Evolutionary conservation across 2,797 vertebrate species (phyloP).

Genomic region (Sternarchorhynchus goeldii): DNA sequence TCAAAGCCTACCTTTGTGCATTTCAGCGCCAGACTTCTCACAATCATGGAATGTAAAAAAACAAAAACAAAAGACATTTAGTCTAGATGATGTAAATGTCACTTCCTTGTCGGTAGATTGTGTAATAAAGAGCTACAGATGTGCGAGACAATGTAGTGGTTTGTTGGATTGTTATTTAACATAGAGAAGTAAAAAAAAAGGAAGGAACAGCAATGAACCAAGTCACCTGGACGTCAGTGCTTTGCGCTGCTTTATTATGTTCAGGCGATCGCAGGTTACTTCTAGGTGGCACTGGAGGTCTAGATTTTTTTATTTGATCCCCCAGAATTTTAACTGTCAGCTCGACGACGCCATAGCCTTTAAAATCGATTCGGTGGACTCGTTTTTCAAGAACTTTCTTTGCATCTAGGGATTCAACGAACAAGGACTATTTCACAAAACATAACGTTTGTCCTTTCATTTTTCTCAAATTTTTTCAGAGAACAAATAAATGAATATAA

Average conservation of each 20-base stretch:
- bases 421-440: neutral
- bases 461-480: no score
- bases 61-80: slow-evolving; percentile 4
- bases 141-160: neutral
- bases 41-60: neutral
- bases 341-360: slow-evolving; percentile 40
- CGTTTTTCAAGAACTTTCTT: slow-evolving; percentile 56
- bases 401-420: slow-evolving; percentile 29
- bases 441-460: neutral
- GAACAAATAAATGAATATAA: neutral
- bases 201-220: neutral
- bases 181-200: neutral
- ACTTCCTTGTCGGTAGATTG: neutral
- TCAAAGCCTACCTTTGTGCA: slow-evolving; percentile 5
- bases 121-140: neutral
- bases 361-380: slow-evolving; percentile 56
- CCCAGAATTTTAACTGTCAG: slow-evolving; percentile 49
- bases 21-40: neutral
- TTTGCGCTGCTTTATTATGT: neutral
- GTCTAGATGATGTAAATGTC: neutral
- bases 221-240: slow-evolving; percentile 32
- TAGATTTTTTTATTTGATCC: slow-evolving; percentile 1
- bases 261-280: neutral
- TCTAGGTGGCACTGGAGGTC: slow-evolving; percentile 6
- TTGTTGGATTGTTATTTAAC: neutral